Conservation (phyloP, 2,888 invertebrate genomes). For the Drosophila algonquin region DNA sequence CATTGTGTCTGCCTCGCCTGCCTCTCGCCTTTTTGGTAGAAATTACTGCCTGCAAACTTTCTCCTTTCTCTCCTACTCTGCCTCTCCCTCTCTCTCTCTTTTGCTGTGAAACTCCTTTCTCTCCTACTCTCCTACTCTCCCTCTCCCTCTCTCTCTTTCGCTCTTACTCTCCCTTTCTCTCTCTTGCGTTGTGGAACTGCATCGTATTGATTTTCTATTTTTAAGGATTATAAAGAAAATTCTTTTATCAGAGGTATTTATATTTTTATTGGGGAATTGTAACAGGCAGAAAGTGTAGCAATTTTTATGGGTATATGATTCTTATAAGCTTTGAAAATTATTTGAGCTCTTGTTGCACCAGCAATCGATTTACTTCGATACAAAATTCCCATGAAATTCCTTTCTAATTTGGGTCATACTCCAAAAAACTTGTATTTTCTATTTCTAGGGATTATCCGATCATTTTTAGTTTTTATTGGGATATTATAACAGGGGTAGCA, state of each 20-base stretch:
- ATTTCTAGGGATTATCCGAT: no score
- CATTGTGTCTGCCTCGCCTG: constrained; percentile 35
- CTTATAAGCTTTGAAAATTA: constrained; percentile 19
- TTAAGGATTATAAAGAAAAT: constrained; percentile 45
- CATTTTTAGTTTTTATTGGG: no score
- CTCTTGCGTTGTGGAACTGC: constrained; percentile 41
- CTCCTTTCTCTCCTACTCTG: neutral
- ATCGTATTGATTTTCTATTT: constrained; percentile 66
- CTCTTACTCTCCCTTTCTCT: constrained; percentile 1
- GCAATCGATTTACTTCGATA: neutral
- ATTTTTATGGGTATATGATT: constrained; percentile 11
- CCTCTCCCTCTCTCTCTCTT: neutral
- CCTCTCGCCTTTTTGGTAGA: constrained; percentile 27
- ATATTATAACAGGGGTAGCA: no score
- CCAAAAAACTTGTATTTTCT: no score
- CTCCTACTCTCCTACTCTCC: neutral
- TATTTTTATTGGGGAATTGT: constrained; percentile 40
- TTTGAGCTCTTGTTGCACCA: neutral
- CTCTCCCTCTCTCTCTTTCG: constrained; percentile 8
- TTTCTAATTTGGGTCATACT: no score
- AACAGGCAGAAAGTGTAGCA: neutral
- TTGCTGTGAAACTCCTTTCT: neutral
- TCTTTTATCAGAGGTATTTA: constrained; percentile 18
- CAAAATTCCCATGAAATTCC: neutral
- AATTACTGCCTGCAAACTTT: constrained; percentile 32